These are phyloP conservation scores for Oncorhynchus masou DNA, from an alignment of 2,113 vertebrate species.

Conservation along the genomic window DNA sequence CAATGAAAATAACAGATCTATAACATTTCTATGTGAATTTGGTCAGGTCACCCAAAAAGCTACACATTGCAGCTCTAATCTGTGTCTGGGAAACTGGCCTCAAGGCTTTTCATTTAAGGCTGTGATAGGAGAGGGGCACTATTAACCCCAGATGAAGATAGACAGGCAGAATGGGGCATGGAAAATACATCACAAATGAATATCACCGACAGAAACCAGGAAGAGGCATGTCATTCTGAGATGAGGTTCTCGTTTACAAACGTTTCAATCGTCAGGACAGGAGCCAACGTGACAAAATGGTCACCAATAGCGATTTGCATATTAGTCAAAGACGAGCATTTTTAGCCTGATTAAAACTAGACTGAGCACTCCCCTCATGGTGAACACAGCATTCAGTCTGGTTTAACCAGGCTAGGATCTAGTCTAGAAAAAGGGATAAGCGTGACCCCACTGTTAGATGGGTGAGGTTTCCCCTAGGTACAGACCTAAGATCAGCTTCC, in stretches of 20 bases:
- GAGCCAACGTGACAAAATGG: slow-evolving; percentile 20
- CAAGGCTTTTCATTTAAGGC: not conserved
- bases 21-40: too few relatives aligned
- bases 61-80: not conserved
- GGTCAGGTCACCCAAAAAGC: too few relatives aligned
- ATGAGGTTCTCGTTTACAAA: slow-evolving; percentile 24
- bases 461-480: too few relatives aligned
- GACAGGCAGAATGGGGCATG: not conserved
- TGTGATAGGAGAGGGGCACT: not conserved
- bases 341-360: too few relatives aligned
- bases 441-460: too few relatives aligned
- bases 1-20: too few relatives aligned
- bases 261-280: slow-evolving; percentile 23
- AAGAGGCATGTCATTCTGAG: slow-evolving; percentile 53
- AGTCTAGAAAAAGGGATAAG: not conserved
- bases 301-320: slow-evolving; percentile 13
- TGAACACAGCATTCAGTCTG: too few relatives aligned
- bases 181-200: slow-evolving; percentile 37
- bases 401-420: not conserved
- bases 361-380: too few relatives aligned
- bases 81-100: not conserved
- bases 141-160: slow-evolving; percentile 10
- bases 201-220: slow-evolving; percentile 15
- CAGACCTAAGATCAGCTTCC: too few relatives aligned
- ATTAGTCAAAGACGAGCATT: not conserved